These are phyloP conservation scores for Dendrolimus punctatus DNA, from an alignment of 1,140 invertebrate genomes.

Conservation along the genomic window DNA sequence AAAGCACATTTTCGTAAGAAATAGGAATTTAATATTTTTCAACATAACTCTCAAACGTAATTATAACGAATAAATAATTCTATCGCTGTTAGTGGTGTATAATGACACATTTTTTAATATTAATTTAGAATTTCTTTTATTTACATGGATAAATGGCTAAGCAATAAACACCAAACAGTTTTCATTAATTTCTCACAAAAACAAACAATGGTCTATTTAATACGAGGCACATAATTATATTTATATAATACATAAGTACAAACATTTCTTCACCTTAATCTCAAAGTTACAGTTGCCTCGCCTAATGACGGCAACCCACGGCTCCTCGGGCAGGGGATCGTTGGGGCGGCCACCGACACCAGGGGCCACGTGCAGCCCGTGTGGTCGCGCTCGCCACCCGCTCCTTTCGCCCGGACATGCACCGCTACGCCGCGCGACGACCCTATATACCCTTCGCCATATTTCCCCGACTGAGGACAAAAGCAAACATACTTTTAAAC, in stretches of 20 bases:
- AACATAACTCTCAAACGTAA: too few relatives aligned
- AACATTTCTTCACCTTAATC: constrained; percentile 71
- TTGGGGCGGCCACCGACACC: constrained; percentile 63
- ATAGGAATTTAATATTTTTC: too few relatives aligned
- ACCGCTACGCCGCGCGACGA: constrained; percentile 53
- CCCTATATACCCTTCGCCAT: constrained; percentile 76
- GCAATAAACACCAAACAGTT: too few relatives aligned
- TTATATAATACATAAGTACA: constrained; percentile 4
- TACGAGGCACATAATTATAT: background rate
- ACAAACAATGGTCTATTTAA: too few relatives aligned
- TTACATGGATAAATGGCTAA: too few relatives aligned
- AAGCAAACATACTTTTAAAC: constrained; percentile 7
- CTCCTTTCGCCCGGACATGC: constrained; percentile 73
- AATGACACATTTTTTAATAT: background rate
- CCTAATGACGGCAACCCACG: constrained; percentile 84
- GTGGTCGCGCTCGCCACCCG: constrained; percentile 72
- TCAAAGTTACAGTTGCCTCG: constrained; percentile 84
- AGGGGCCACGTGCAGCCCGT: constrained; percentile 77
- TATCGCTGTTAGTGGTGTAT: background rate
- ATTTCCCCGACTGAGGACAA: constrained; percentile 76
- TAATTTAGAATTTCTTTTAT: too few relatives aligned
- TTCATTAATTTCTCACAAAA: too few relatives aligned
- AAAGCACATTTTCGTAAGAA: too few relatives aligned
- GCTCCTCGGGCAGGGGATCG: constrained; percentile 65
- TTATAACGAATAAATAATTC: too few relatives aligned